Evolutionary conservation across 2,888 invertebrate species (phyloP).

Genomic region (Drosophila mulleri): DNA sequence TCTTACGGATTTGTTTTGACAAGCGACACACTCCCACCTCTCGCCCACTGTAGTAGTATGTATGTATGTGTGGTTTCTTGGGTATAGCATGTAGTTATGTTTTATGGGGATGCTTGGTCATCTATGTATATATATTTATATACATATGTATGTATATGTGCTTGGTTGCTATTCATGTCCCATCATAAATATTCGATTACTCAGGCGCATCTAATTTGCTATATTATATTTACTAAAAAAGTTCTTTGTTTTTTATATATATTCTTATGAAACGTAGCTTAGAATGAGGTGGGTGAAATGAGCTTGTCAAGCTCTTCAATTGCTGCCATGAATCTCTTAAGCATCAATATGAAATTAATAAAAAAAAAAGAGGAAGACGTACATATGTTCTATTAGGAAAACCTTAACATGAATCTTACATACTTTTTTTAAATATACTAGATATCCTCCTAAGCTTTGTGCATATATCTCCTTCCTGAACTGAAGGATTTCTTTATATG

Average conservation of each 20-base stretch:
- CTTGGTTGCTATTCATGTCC: constrained; percentile 39
- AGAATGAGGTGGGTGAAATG: constrained; percentile 5
- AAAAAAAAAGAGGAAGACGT: neutral
- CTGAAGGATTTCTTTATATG: no score
- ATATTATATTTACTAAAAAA: constrained; percentile 50
- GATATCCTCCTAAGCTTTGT: no score
- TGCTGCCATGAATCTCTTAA: neutral
- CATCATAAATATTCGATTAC: constrained; percentile 79
- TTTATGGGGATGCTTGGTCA: constrained; percentile 25
- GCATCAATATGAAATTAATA: neutral
- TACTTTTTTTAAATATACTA: no score
- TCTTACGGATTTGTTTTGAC: constrained; percentile 81
- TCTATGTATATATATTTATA: neutral
- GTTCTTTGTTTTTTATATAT: constrained; percentile 10
- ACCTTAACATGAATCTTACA: no score
- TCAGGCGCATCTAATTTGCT: constrained; percentile 73
- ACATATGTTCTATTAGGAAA: neutral
- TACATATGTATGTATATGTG: constrained; percentile 6
- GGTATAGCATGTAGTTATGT: constrained; percentile 32
- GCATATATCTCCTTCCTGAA: no score
- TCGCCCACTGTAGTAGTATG: no score
- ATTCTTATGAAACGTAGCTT: constrained; percentile 28
- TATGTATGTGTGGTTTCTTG: neutral
- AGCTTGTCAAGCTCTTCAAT: constrained; percentile 18
- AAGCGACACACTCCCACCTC: constrained; percentile 47